phyloP scores from a whole-genome alignment of 2,797 vertebrate genomes.

The Yasuhikotakia modesta region DNA sequence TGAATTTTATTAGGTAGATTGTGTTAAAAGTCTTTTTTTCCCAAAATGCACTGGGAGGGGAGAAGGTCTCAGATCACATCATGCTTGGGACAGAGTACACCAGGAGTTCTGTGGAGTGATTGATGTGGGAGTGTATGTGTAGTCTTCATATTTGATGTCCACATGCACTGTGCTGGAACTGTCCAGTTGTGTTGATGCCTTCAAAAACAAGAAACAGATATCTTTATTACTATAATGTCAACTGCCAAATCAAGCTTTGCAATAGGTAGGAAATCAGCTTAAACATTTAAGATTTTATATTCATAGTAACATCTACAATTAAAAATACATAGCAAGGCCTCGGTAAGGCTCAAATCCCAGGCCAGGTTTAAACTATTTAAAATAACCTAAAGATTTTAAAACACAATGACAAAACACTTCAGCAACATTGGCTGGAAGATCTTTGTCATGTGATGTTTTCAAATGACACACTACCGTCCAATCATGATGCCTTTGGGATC shows the following conservation, averaged over 20 bases:
- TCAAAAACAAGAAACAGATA: conserved; percentile 13
- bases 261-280: not conserved
- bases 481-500: not conserved
- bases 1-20: conserved; percentile 68
- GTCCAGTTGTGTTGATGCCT: conserved; percentile 76
- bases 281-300: not conserved
- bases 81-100: conserved; percentile 88
- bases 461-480: not conserved
- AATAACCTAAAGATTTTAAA: not conserved
- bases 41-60: conserved; percentile 44
- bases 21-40: conserved; percentile 57
- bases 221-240: not conserved
- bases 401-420: not conserved
- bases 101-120: conserved; percentile 86
- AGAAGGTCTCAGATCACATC: not conserved
- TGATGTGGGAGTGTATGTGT: conserved; percentile 77
- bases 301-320: not conserved
- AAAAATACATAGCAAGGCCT: not conserved
- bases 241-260: not conserved
- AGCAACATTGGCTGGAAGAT: not conserved
- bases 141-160: conserved; percentile 95
- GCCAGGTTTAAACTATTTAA: not conserved
- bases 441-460: not conserved
- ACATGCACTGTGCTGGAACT: conserved; percentile 75
- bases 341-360: not conserved